Evolutionary conservation across 2,888 invertebrate genomes (phyloP).

Genomic region (Melinaea menophilus): DNA sequence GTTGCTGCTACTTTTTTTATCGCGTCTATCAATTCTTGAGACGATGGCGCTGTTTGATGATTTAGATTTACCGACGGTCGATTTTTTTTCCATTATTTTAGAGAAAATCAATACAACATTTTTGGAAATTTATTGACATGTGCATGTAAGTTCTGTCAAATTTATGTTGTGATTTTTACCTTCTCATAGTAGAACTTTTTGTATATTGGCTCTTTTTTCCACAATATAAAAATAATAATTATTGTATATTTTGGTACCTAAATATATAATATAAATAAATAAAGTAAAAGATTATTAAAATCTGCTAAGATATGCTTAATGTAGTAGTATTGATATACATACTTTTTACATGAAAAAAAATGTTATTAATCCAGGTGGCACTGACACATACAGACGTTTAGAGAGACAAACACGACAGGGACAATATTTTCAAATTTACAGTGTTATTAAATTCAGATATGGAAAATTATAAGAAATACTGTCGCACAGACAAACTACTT

Average conservation of each 20-base stretch:
- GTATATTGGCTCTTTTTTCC: too few species aligned
- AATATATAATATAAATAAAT: too few species aligned
- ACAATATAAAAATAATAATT: too few species aligned
- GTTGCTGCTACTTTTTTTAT: slow-evolving; percentile 45
- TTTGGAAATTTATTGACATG: too few species aligned
- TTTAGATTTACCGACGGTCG: slow-evolving; percentile 45
- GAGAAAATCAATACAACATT: slow-evolving; percentile 11
- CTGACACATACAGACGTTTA: neutral
- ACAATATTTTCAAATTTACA: slow-evolving; percentile 16
- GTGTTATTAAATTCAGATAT: slow-evolving; percentile 9
- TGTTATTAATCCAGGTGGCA: slow-evolving; percentile 18
- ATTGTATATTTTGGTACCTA: too few species aligned
- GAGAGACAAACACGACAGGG: neutral
- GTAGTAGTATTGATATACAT: too few species aligned
- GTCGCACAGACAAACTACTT: slow-evolving; percentile 27
- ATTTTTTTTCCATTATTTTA: slow-evolving; percentile 39
- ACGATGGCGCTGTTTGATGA: slow-evolving; percentile 46
- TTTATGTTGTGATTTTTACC: too few species aligned
- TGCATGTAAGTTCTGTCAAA: too few species aligned
- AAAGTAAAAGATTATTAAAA: too few species aligned
- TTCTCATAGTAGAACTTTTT: too few species aligned
- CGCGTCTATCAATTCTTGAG: slow-evolving; percentile 28
- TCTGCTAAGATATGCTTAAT: too few species aligned
- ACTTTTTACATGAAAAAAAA: too few species aligned
- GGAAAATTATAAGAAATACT: slow-evolving; percentile 6